These are phyloP conservation scores for Crocidura indochinensis DNA, from an alignment of 2,797 vertebrate genomes.

Conservation along the genomic window DNA sequence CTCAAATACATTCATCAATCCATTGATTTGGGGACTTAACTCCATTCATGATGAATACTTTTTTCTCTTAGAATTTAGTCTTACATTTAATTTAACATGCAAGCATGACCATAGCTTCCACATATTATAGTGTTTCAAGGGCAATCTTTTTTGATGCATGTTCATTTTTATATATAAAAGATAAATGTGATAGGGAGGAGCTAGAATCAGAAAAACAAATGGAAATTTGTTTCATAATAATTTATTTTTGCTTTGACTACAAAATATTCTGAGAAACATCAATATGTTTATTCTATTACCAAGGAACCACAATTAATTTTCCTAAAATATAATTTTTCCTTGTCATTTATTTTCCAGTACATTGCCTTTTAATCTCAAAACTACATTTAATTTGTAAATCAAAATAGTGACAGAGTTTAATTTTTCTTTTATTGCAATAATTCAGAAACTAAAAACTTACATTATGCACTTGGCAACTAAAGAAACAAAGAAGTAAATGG, in stretches of 20 bases:
- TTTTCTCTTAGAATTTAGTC: slow-evolving; percentile 14
- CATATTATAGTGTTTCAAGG: slow-evolving; percentile 13
- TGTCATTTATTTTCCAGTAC: slow-evolving; percentile 56
- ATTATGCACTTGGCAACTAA: not conserved
- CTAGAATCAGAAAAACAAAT: slow-evolving; percentile 44
- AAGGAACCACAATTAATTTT: slow-evolving; percentile 60
- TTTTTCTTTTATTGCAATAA: slow-evolving; percentile 20
- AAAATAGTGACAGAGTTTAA: slow-evolving; percentile 38
- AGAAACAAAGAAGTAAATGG: slow-evolving; percentile 29
- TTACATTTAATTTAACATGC: slow-evolving; percentile 47
- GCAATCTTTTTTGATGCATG: not conserved
- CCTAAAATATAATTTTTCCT: slow-evolving; percentile 65
- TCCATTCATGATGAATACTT: not conserved
- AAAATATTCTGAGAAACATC: slow-evolving; percentile 33
- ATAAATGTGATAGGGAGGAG: not conserved
- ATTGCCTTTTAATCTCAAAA: slow-evolving; percentile 73
- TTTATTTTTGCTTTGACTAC: slow-evolving; percentile 46
- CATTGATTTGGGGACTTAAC: not conserved
- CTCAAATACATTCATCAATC: too few relatives aligned
- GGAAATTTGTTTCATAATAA: slow-evolving; percentile 49
- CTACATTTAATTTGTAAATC: slow-evolving; percentile 58
- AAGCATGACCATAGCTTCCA: not conserved
- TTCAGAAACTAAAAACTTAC: slow-evolving; percentile 29
- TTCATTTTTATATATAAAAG: not conserved
- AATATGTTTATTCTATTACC: slow-evolving; percentile 56